These are phyloP conservation scores for Drosophila melanogaster DNA, from an alignment of 1,140 invertebrate species.

Conservation along the genomic window DNA sequence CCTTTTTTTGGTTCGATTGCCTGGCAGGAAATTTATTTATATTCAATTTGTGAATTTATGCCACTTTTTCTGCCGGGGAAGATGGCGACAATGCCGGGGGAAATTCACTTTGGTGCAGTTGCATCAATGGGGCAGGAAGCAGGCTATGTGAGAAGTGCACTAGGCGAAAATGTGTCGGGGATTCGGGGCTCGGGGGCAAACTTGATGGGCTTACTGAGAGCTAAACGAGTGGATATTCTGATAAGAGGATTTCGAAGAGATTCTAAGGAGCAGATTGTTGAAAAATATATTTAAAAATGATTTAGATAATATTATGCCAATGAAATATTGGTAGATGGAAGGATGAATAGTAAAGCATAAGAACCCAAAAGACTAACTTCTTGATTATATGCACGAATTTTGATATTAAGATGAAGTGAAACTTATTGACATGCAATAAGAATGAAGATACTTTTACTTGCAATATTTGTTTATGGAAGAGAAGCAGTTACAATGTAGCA, in stretches of 20 bases:
- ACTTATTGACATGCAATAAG: constrained; percentile 3
- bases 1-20: constrained; percentile 38
- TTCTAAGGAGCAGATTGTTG: not conserved
- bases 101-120: constrained; percentile 61
- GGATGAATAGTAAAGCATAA: not conserved
- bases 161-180: constrained; percentile 12
- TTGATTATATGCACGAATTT: not conserved
- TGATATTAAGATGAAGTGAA: not conserved
- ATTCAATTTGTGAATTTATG: constrained; percentile 79
- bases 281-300: not conserved
- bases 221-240: not conserved
- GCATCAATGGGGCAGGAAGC: constrained; percentile 24
- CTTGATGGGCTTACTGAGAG: constrained; percentile 18
- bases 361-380: too few relatives aligned
- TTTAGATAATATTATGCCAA: not conserved
- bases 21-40: constrained; percentile 82
- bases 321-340: not conserved
- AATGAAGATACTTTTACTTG: not conserved
- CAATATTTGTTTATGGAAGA: too few relatives aligned
- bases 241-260: constrained; percentile 2
- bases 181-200: not conserved
- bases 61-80: constrained; percentile 38
- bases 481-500: too few relatives aligned
- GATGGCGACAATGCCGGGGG: constrained; percentile 43
- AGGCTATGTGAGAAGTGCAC: constrained; percentile 12